Conservation (phyloP, 2,888 invertebrate species). For the Chymomyza fuscimana region DNA sequence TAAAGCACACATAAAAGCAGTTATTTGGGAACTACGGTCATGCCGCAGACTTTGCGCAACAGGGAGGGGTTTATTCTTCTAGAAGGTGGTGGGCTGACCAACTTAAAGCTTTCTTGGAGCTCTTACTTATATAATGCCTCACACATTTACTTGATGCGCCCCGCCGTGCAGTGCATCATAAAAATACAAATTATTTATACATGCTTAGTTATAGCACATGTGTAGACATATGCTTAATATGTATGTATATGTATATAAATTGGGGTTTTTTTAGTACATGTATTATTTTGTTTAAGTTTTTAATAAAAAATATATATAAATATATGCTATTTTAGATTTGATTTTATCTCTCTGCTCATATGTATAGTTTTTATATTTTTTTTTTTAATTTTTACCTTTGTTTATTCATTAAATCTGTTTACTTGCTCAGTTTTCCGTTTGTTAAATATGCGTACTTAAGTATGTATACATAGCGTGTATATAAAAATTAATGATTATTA, state of each 20-base stretch:
- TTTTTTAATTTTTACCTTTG: slow-evolving; percentile 3
- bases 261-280: slow-evolving; percentile 59
- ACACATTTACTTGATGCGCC: not conserved
- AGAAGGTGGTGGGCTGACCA: not conserved
- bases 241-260: slow-evolving; percentile 55
- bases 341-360: slow-evolving; percentile 72
- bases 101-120: too few relatives aligned
- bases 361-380: slow-evolving; percentile 60
- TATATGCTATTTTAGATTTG: slow-evolving; percentile 72
- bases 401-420: slow-evolving; percentile 1
- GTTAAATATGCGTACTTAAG: slow-evolving; percentile 62
- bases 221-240: slow-evolving; percentile 43
- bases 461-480: slow-evolving; percentile 38
- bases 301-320: slow-evolving; percentile 73
- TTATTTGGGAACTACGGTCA: slow-evolving; percentile 44
- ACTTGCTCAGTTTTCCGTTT: slow-evolving; percentile 17
- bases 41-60: slow-evolving; percentile 55
- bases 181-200: slow-evolving; percentile 45
- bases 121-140: not conserved
- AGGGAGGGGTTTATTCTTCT: slow-evolving; percentile 23
- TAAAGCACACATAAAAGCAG: slow-evolving; percentile 28
- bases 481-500: slow-evolving; percentile 63
- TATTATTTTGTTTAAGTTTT: slow-evolving; percentile 44
- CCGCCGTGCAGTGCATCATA: slow-evolving; percentile 25
- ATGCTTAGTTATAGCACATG: slow-evolving; percentile 55